Conservation (phyloP, 1,140 invertebrate species). For the Cydia fagiglandana region DNA sequence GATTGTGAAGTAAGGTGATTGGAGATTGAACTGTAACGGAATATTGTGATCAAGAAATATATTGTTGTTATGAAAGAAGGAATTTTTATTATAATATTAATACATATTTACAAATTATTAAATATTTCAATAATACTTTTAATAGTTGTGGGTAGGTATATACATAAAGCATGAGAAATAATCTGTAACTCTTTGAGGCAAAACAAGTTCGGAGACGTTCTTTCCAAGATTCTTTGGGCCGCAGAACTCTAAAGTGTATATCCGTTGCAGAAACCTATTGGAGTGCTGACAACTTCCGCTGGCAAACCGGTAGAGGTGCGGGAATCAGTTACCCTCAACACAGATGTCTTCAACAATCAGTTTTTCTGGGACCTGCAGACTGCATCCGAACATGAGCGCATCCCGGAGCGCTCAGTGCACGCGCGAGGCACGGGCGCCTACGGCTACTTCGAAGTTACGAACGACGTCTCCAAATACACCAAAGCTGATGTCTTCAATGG, state of each 20-base stretch:
- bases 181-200: not conserved
- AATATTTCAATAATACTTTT: no score
- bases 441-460: slow-evolving; percentile 95
- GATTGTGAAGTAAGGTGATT: no score
- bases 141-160: no score
- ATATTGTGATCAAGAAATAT: no score
- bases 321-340: not conserved
- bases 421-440: slow-evolving; percentile 96
- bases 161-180: no score
- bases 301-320: not conserved
- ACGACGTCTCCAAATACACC: slow-evolving; percentile 91
- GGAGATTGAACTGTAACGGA: no score
- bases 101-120: no score
- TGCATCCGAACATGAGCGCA: not conserved
- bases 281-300: not conserved
- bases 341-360: not conserved
- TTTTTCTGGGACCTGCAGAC: not conserved
- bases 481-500: slow-evolving; percentile 90
- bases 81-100: no score
- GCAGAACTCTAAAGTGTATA: not conserved
- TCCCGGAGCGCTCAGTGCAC: slow-evolving; percentile 83
- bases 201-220: not conserved
- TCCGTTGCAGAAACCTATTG: not conserved
- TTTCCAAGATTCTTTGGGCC: not conserved
- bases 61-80: no score